Evolutionary conservation across 2,113 vertebrate species (phyloP), one percentile per base, ranked within the genome.

Genomic region (Amblyopsis rosae): DNA sequence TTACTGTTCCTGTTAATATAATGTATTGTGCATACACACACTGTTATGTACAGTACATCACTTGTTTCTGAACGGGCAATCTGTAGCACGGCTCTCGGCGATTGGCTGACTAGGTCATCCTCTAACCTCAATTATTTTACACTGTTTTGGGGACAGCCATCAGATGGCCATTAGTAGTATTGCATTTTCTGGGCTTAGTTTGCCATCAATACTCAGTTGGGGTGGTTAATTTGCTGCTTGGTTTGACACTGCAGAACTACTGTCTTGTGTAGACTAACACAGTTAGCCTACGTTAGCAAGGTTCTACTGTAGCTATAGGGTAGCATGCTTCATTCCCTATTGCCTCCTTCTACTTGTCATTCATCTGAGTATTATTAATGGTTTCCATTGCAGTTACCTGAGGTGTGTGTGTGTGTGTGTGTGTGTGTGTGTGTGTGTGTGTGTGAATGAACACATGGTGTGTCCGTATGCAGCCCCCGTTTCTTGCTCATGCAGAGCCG

Each of bases 401-500:
- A 58, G n/a, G 26, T 35, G 33, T 41, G 57, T 53, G 67, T 54
- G 35, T 60, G 55, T 65, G 69, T 56, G 58, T 50, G 62, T 65
- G 54, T n/a, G 11, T 50, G 56, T 17, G 59, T 67, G 47, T 47
- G 46, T 26, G 26, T 48, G 47, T 65, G 55, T 48, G 57, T 65
- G 66, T 62, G 62, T 75, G 61, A 53, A 69, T 73, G 75, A 81
- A 81, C 82, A 85, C 72, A 70, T 63, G 62, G 62, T 17, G 15
- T 69, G 70, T 80, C 72, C 66, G 12, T 5, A 62, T 81, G 82
- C 75, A 80, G 83, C 74, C 62, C 70, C 72, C 79, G 73, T 80
- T 77, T 70, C 74, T 60, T 77, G 0, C 62, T 77, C 76, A 77
- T 66, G 65, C 67, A 35, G 72, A 66, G 50, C 66, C 15, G 48